Base-by-base conservation (phyloP, 64 coral and sea anemone genomes). In the Porites australiensis region DNA sequence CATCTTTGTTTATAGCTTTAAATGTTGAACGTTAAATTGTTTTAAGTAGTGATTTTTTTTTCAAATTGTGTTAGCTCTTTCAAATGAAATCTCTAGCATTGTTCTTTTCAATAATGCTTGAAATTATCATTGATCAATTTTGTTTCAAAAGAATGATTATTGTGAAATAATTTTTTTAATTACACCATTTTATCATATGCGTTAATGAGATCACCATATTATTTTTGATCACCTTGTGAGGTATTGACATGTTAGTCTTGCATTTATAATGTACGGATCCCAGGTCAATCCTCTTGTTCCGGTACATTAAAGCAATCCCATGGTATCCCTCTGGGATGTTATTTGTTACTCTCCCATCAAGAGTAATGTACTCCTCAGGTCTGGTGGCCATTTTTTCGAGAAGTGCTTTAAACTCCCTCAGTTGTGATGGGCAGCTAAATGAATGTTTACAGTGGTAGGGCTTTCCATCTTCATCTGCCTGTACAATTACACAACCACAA, bases 231-330 rank as follows among this genome's bases (percentile, higher is more conserved):
- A 13, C 72, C 48, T 75, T 75, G 58, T 79, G 89, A 20, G 79
- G 79, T 73, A 91, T 91, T 45, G 89, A 91, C 77, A 91, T 90
- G 63, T 91, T 91, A 15, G 79, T 91, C 46, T 91, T 91, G 78
- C 89, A 91, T 48, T 91, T 20, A 66, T 91, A 91, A 54, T 91
- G 89, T 9, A 44, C 57, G 23, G 78, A 63, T 8, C 70, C 79
- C 20, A 91, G 65, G 58, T 91, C 66, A 44, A 83, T 91, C 59
- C 79, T 83, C 55, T 91, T 91, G 10, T 83, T 68, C 58, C 79
- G 72, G 79, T 91, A 83, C 6, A 68, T 83, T 50, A 91, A 53
- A 16, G 68, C 58, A 68, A 90, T 79, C 27, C 72, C 72, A 65
- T 79, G 87, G 19, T 89, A 89, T 16, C 87, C 87, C 46, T 89